A percentile compares a stretch with the other conserved stretches of the same genome.
Evolutionary conservation across 2,888 invertebrate species (phyloP).

Genomic region (Kryphioiulus occultus): DNA sequence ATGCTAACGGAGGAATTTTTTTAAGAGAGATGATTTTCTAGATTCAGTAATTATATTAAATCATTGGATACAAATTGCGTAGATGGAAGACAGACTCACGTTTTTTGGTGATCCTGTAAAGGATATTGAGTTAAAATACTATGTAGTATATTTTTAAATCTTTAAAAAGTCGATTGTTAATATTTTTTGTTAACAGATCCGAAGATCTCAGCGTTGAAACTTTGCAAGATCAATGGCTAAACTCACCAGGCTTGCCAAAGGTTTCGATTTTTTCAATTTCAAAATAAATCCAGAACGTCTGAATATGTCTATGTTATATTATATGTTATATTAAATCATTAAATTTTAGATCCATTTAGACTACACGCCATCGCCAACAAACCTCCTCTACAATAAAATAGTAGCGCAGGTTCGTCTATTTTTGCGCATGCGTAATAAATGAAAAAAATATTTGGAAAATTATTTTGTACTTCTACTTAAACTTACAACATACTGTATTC

Average conservation of each 20-base stretch:
- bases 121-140: no score
- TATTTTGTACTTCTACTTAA: not conserved
- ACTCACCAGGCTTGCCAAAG: conserved; percentile 51
- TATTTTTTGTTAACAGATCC: conserved; percentile 52
- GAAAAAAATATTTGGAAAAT: not conserved
- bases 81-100: no score
- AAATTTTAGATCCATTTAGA: not conserved
- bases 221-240: conserved; percentile 50
- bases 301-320: not conserved
- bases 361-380: conserved; percentile 21
- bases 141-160: no score
- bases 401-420: not conserved
- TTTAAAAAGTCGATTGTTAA: not conserved
- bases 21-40: not conserved
- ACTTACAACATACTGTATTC: not conserved
- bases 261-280: conserved; percentile 4
- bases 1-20: not conserved
- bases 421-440: not conserved
- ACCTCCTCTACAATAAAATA: not conserved
- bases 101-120: not conserved
- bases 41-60: no score
- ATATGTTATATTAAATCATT: not conserved
- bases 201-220: conserved; percentile 42
- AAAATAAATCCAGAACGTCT: not conserved
- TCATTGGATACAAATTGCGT: no score